phyloP scores from a whole-genome alignment of 2,888 invertebrate genomes.

The Callimorpha dominula region DNA sequence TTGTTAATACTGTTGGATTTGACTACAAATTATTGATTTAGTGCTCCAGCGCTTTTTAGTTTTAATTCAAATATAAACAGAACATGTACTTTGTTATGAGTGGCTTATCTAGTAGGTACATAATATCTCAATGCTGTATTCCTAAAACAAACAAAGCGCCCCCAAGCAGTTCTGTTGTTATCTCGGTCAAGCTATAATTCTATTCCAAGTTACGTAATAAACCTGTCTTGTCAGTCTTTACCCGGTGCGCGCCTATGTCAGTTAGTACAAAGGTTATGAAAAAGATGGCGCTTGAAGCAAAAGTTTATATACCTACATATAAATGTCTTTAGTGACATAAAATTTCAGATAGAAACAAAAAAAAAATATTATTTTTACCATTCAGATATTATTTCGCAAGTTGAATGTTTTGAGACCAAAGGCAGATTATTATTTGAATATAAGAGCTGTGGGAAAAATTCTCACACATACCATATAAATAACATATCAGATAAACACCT shows the following conservation, averaged over 20 bases:
- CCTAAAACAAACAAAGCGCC: background rate
- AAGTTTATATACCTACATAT: too few relatives aligned
- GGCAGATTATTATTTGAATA: background rate
- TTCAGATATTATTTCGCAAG: too few relatives aligned
- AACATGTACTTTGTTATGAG: too few relatives aligned
- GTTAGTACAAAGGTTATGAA: background rate
- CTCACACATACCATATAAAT: background rate
- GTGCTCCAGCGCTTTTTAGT: too few relatives aligned
- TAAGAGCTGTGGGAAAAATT: background rate
- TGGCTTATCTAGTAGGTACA: too few relatives aligned
- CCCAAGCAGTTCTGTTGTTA: background rate
- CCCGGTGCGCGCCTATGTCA: background rate
- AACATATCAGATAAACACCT: background rate
- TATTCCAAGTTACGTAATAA: background rate
- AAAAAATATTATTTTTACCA: background rate
- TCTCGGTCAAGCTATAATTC: background rate
- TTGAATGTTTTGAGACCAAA: too few relatives aligned
- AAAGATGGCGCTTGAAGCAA: conserved; percentile 11
- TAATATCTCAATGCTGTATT: background rate
- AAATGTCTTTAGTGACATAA: too few relatives aligned
- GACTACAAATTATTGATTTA: too few relatives aligned
- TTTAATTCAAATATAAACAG: too few relatives aligned
- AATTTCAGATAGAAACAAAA: background rate
- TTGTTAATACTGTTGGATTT: too few relatives aligned
- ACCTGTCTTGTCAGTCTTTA: background rate